Conservation (phyloP, 2,888 invertebrate species). For the Dysmachus trigonus region DNA sequence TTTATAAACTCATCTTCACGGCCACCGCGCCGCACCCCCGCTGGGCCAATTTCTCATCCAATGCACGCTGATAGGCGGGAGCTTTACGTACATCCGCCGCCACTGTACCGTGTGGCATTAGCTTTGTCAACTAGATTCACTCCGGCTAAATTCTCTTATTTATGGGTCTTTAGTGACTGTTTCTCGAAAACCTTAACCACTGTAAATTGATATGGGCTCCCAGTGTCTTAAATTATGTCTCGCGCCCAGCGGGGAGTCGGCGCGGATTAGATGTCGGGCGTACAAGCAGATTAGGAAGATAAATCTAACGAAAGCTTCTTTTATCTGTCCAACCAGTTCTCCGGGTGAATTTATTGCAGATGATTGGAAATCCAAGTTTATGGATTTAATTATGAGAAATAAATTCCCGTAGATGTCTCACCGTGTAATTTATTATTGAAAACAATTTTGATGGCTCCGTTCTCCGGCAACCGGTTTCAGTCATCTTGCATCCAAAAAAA, state of each 20-base stretch:
- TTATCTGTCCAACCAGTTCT: conserved; percentile 36
- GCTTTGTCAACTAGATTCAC: conserved; percentile 21
- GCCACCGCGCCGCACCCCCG: not conserved
- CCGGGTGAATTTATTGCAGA: conserved; percentile 16
- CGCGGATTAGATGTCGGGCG: conserved; percentile 16
- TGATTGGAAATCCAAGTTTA: conserved; percentile 40
- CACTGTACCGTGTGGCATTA: not conserved
- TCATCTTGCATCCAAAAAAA: not conserved
- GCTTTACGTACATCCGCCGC: conserved; percentile 3
- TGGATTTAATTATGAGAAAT: conserved; percentile 36
- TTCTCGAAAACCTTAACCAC: conserved; percentile 24
- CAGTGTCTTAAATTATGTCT: conserved; percentile 29
- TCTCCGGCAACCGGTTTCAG: not conserved
- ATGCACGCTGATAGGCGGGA: not conserved
- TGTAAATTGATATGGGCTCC: conserved; percentile 37
- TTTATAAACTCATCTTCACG: conserved; percentile 22
- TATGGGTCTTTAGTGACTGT: conserved; percentile 34
- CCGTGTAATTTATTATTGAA: conserved; percentile 14
- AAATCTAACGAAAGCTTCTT: conserved; percentile 37
- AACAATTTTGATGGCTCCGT: conserved; percentile 6
- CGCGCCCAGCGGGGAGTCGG: conserved; percentile 5
- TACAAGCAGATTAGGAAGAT: conserved; percentile 28
- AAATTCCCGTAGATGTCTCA: conserved; percentile 6
- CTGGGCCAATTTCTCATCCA: conserved; percentile 2
- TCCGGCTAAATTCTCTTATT: conserved; percentile 31